A percentile compares a stretch with the other conserved stretches of the same genome.
These are phyloP conservation scores for Choristoneura rosaceana DNA, from an alignment of 2,888 invertebrate genomes.

Conservation along the genomic window DNA sequence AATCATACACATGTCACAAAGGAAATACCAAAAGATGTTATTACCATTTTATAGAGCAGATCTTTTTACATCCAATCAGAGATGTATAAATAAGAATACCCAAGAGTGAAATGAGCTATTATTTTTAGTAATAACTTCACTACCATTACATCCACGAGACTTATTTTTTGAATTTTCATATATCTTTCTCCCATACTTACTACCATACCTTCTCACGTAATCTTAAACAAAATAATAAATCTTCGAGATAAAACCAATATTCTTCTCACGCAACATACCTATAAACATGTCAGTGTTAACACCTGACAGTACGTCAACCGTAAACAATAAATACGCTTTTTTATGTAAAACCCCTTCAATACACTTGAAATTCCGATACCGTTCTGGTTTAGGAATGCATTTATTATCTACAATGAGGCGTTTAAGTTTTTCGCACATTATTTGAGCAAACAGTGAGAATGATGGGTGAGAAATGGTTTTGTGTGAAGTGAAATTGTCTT, in stretches of 20 bases:
- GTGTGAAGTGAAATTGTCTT: constrained; percentile 20
- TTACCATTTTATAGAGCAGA: too few relatives aligned
- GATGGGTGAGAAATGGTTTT: constrained; percentile 34
- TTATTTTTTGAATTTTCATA: too few relatives aligned
- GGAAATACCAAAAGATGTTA: background rate
- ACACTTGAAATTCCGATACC: constrained; percentile 29
- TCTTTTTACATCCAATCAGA: background rate
- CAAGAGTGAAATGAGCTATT: background rate
- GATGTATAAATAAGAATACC: background rate
- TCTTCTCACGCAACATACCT: constrained; percentile 23
- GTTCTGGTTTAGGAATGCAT: constrained; percentile 32
- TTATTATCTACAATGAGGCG: constrained; percentile 25
- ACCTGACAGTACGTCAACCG: constrained; percentile 12
- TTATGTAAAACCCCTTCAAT: constrained; percentile 25
- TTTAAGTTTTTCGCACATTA: constrained; percentile 28
- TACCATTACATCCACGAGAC: too few relatives aligned
- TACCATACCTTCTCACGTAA: background rate
- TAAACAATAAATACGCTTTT: constrained; percentile 36
- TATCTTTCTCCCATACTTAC: background rate
- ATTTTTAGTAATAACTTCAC: too few relatives aligned
- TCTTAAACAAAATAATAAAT: constrained; percentile 1
- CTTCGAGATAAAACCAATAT: background rate
- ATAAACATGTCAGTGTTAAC: constrained; percentile 13
- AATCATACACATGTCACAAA: constrained; percentile 5
- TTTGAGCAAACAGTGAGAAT: constrained; percentile 32